Evolutionary conservation across 2,888 invertebrate genomes (phyloP).

Genomic region (Amorpha juglandis): DNA sequence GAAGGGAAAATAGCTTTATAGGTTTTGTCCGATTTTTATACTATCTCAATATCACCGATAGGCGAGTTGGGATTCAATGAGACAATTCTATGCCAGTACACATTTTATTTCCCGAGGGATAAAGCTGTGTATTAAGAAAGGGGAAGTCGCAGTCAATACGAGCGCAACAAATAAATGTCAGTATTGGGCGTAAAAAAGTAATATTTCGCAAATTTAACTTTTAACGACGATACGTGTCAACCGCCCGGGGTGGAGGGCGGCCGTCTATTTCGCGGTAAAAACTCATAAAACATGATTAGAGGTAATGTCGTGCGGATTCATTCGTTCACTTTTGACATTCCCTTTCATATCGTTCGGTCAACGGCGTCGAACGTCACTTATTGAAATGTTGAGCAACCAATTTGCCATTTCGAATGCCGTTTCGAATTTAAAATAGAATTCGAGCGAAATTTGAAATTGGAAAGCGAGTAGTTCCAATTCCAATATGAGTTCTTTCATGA

Average conservation of each 20-base stretch:
- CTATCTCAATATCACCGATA: neutral
- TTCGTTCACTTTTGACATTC: constrained; percentile 61
- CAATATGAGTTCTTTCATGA: neutral
- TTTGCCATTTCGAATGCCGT: constrained; percentile 17
- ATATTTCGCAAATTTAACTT: constrained; percentile 68
- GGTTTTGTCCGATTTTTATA: neutral
- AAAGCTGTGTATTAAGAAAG: constrained; percentile 9
- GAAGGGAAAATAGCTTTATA: neutral
- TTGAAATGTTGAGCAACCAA: constrained; percentile 34
- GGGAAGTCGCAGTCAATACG: constrained; percentile 18
- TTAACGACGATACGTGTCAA: constrained; percentile 66
- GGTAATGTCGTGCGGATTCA: constrained; percentile 67
- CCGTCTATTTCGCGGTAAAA: constrained; percentile 66
- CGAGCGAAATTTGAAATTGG: constrained; percentile 2
- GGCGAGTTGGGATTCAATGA: no score
- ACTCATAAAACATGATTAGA: constrained; percentile 79
- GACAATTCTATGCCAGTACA: constrained; percentile 6
- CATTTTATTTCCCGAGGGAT: constrained; percentile 18
- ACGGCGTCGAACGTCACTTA: constrained; percentile 34
- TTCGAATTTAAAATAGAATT: constrained; percentile 25
- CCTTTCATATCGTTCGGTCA: constrained; percentile 49
- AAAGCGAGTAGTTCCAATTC: neutral
- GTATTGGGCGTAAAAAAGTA: constrained; percentile 40
- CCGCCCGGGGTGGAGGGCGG: constrained; percentile 53
- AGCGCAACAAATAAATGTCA: constrained; percentile 23